Conservation (phyloP, 1,140 invertebrate genomes). For the Galendromus occidentalis region DNA sequence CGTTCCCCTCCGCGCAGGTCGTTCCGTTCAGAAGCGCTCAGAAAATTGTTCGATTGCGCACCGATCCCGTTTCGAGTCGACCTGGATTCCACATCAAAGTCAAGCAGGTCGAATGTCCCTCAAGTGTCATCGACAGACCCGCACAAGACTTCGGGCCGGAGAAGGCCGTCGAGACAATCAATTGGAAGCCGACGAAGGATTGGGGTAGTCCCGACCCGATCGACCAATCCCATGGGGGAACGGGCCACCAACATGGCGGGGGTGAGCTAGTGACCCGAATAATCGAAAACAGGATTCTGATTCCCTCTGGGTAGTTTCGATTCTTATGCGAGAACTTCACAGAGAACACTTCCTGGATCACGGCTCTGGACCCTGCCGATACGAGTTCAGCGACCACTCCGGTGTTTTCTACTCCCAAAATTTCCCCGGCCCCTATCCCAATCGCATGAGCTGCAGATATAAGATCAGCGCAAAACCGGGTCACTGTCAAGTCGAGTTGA, state of each 20-base stretch:
- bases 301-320: neutral
- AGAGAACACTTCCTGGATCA: constrained; percentile 1
- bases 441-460: constrained; percentile 18
- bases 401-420: constrained; percentile 19
- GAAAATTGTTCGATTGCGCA: constrained; percentile 19
- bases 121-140: neutral
- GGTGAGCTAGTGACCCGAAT: neutral
- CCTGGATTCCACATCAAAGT: constrained; percentile 20
- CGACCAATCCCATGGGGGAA: neutral
- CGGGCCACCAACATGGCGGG: neutral
- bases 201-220: neutral
- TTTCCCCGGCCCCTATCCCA: constrained; percentile 20
- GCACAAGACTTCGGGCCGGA: neutral
- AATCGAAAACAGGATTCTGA: neutral
- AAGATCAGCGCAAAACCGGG: constrained; percentile 17
- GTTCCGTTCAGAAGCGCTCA: constrained; percentile 18
- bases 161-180: neutral
- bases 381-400: constrained; percentile 16
- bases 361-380: constrained; percentile 10
- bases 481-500: constrained; percentile 18
- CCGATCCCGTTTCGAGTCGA: constrained; percentile 17
- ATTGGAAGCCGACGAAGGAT: neutral
- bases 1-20: neutral
- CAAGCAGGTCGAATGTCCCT: constrained; percentile 20
- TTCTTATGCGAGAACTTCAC: neutral